Conservation (phyloP, 2,797 vertebrate genomes). For the Spinibarbus caldwelli region DNA sequence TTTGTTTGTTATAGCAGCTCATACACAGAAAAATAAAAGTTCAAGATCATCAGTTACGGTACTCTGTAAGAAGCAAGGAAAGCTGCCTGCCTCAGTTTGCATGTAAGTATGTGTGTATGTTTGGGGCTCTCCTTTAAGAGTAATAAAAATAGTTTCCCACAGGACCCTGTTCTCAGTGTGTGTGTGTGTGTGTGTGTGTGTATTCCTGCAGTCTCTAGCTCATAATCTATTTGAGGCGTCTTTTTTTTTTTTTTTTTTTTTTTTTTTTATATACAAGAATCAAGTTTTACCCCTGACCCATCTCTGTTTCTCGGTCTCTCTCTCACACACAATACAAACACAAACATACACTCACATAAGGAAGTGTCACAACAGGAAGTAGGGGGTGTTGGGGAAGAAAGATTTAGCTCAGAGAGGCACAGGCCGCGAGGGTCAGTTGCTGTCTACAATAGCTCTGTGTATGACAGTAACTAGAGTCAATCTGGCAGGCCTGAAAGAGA, state of each 20-base stretch:
- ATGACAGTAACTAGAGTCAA: not conserved
- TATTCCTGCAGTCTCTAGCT: not conserved
- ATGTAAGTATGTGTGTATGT: slow-evolving; percentile 11
- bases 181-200: not conserved
- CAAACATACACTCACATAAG: slow-evolving; percentile 35
- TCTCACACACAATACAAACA: slow-evolving; percentile 11
- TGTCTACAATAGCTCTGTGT: not conserved
- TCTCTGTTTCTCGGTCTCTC: not conserved
- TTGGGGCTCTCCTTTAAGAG: not conserved
- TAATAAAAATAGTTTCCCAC: slow-evolving; percentile 10
- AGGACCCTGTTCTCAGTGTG: not conserved
- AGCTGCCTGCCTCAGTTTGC: not conserved
- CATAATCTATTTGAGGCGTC: slow-evolving; percentile 7
- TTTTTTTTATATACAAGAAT: no score
- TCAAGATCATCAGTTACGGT: slow-evolving; percentile 3
- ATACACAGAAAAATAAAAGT: not conserved
- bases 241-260: no score
- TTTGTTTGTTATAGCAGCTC: not conserved
- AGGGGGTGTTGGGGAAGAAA: slow-evolving; percentile 47
- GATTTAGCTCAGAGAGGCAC: slow-evolving; percentile 10
- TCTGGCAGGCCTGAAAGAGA: slow-evolving; percentile 6
- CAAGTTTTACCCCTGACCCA: slow-evolving; percentile 12
- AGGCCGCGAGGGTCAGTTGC: not conserved
- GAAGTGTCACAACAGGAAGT: slow-evolving; percentile 66
- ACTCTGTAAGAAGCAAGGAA: not conserved